phyloP scores from a whole-genome alignment of 2,888 invertebrate species.

The Apotomis betuletana region DNA sequence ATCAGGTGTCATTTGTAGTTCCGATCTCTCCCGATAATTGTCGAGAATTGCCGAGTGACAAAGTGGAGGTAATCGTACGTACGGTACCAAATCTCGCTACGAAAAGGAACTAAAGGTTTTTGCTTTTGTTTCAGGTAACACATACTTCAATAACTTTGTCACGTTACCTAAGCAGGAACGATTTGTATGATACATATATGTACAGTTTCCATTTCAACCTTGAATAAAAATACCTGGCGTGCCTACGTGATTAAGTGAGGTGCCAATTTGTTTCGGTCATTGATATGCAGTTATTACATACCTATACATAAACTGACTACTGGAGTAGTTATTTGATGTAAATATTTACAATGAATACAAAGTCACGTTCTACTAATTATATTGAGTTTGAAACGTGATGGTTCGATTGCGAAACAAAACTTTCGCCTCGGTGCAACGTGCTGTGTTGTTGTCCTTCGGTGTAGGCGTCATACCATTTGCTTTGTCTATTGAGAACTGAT shows the following conservation, averaged over 20 bases:
- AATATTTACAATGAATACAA: conserved; percentile 25
- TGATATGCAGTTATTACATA: conserved; percentile 25
- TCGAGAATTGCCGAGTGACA: no score
- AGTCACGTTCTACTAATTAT: conserved; percentile 35
- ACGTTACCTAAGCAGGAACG: background rate
- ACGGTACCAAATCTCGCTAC: no score
- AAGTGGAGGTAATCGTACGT: no score
- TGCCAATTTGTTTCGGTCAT: conserved; percentile 17
- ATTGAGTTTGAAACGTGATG: conserved; percentile 35
- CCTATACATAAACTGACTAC: conserved; percentile 16
- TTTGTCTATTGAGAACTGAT: conserved; percentile 7
- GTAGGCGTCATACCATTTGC: conserved; percentile 24
- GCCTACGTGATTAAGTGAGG: conserved; percentile 27
- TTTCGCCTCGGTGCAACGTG: conserved; percentile 24
- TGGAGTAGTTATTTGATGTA: conserved; percentile 16
- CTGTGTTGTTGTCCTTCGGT: conserved; percentile 5
- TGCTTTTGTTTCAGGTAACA: no score
- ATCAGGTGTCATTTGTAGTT: no score
- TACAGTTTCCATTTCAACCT: conserved; percentile 6
- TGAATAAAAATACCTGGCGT: conserved; percentile 15
- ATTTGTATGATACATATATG: background rate
- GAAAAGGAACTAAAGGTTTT: no score
- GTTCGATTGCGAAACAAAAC: conserved; percentile 24
- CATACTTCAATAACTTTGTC: background rate
- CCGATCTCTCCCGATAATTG: no score